Base-by-base conservation (phyloP, 1,140 invertebrate species). In the Asobara japonica region DNA sequence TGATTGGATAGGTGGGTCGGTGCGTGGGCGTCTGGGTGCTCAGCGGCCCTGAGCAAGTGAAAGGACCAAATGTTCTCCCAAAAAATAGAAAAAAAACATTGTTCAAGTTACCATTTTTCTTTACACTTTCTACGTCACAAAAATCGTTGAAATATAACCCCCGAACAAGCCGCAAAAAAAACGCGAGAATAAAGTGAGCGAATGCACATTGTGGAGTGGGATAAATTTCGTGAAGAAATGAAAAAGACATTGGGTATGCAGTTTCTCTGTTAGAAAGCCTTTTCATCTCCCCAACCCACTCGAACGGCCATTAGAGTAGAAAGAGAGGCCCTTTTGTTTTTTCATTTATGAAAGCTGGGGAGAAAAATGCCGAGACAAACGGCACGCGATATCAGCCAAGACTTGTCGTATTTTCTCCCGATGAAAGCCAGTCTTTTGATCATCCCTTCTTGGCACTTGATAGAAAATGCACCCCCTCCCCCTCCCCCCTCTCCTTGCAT, bases 221-320 rank as follows among this genome's bases (percentile, higher is more conserved):
- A 22, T 56, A 22, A 56, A 56, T 56, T 56, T 56, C 22, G 20
- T 56, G 18, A 56, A 56, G 51, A 56, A 56, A 56, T 56, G 22
- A 67, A 45, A 33, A 29, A 67, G 36, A 61, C 45, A 51, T 68
- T 29, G 65, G n/a, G 65, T 72, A 65, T 61, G 66, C 65, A 62
- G 62, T 29, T 51, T 65, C 67, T 51, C 36, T 31, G 56, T 5
- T 68, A 36, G 56, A 11, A 62, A 73, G 61, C 11, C 56, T 56
- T 68, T 67, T 64, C 29, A 45, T 64, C 36, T 31, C 30, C 8
- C 22, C 13, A 27, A 6, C 25, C 30, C 18, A 30, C 69, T 73
- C 70, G 73, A 78, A 78, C 73, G 73, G 73, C 75, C 77, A 78
- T 78, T 78, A 78, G 73, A 45, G 65, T 36, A 38, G 38, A 36